These are phyloP conservation scores for Lepus timidus DNA, from an alignment of 2,113 vertebrate genomes.

Conservation along the genomic window DNA sequence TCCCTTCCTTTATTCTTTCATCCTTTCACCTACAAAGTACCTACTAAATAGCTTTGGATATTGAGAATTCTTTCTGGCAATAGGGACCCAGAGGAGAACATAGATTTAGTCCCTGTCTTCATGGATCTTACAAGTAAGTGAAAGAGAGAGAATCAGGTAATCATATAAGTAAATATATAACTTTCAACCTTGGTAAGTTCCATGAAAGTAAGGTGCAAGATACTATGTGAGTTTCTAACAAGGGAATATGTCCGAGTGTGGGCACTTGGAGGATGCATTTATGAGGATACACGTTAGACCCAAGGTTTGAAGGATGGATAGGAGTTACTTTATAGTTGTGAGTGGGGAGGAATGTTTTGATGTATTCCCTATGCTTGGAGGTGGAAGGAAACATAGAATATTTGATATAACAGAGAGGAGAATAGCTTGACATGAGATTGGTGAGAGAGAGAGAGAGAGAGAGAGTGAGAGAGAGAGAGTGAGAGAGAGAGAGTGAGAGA, in stretches of 20 bases:
- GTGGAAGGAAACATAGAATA: not conserved
- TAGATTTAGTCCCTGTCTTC: not conserved
- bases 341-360: not conserved
- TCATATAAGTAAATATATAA: not conserved
- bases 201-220: not conserved
- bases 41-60: not conserved
- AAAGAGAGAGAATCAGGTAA: not conserved
- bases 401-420: not conserved
- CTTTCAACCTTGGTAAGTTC: not conserved
- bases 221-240: not conserved
- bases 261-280: not conserved
- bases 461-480: accelerated
- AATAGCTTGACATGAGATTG: not conserved
- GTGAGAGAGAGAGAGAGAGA: not conserved
- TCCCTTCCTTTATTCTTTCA: not conserved
- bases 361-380: not conserved
- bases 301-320: not conserved
- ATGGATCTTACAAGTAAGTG: not conserved
- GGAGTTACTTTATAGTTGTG: not conserved
- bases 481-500: not conserved
- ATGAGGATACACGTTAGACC: not conserved
- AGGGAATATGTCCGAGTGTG: not conserved
- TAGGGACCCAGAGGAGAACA: not conserved
- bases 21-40: not conserved
- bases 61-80: not conserved